Conservation (phyloP, 2,888 invertebrate species). For the Drosophila bunnanda region DNA sequence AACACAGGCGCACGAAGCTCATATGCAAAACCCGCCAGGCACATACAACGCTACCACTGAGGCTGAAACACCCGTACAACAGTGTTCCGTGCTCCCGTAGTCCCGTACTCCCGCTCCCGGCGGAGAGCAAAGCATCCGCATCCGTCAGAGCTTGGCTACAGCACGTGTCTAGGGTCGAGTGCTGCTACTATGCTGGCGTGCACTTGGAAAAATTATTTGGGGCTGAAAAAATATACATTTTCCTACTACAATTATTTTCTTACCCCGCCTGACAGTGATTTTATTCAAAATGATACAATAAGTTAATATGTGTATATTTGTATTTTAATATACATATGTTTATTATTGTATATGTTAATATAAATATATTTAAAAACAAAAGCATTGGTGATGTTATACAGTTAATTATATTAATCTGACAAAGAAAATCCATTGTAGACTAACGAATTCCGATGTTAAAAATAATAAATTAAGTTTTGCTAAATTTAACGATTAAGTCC, state of each 20-base stretch:
- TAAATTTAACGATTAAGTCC: neutral
- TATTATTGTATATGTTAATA: too few species aligned
- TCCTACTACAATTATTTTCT: too few species aligned
- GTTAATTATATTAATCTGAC: neutral
- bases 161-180: constrained; percentile 30
- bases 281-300: neutral
- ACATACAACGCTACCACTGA: constrained; percentile 40
- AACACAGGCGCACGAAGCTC: constrained; percentile 74
- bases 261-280: too few species aligned
- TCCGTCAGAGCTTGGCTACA: constrained; percentile 19
- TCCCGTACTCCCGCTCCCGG: constrained; percentile 8
- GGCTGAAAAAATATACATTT: neutral
- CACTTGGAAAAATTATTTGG: constrained; percentile 13
- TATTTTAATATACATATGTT: too few species aligned
- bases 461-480: neutral
- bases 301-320: too few species aligned
- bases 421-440: neutral
- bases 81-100: neutral
- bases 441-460: neutral
- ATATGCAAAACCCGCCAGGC: constrained; percentile 62
- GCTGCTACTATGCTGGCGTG: constrained; percentile 10
- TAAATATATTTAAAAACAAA: neutral
- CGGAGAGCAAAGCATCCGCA: constrained; percentile 31
- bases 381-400: neutral
- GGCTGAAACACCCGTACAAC: constrained; percentile 1